A percentile compares a stretch with the other conserved stretches of the same genome.
Evolutionary conservation across 2,888 invertebrate species (phyloP).

Genomic region (Gordius sp.): DNA sequence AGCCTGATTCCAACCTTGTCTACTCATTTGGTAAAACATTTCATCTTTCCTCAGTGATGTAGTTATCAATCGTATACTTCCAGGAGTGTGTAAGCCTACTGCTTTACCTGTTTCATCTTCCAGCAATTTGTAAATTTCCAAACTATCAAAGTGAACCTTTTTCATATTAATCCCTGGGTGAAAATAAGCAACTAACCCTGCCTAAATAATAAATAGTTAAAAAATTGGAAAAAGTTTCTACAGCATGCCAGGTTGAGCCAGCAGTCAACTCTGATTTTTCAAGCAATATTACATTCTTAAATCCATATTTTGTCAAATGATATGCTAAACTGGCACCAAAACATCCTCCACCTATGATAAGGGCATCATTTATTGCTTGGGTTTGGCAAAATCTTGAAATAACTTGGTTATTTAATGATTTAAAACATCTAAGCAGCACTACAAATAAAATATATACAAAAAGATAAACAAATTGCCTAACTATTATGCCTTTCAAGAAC

Average conservation of each 20-base stretch:
- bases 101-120: slow-evolving; percentile 28
- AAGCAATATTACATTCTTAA: slow-evolving; percentile 26
- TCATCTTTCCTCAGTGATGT: slow-evolving; percentile 28
- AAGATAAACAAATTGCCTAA: too few relatives aligned
- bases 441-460: too few relatives aligned
- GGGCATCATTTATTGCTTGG: too few relatives aligned
- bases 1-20: slow-evolving; percentile 28
- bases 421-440: too few relatives aligned
- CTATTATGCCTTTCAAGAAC: too few relatives aligned
- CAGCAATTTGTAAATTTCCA: slow-evolving; percentile 28
- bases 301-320: slow-evolving; percentile 28
- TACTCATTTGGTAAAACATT: slow-evolving; percentile 28
- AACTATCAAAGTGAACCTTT: slow-evolving; percentile 28
- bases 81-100: slow-evolving; percentile 26
- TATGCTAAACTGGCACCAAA: slow-evolving; percentile 30
- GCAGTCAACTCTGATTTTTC: slow-evolving; percentile 29
- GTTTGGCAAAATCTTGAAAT: too few relatives aligned
- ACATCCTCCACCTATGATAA: slow-evolving; percentile 29
- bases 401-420: too few relatives aligned
- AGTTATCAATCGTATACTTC: slow-evolving; percentile 27
- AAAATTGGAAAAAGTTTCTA: slow-evolving; percentile 21
- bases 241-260: slow-evolving; percentile 30
- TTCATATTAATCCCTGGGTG: slow-evolving; percentile 30
- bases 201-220: slow-evolving; percentile 22
- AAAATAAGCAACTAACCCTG: slow-evolving; percentile 29